Percentiles rank a stretch among this genome's conserved stretches.
These are phyloP conservation scores for Gymnoscopelus microlampas DNA, from an alignment of 2,797 vertebrate genomes.

Conservation along the genomic window DNA sequence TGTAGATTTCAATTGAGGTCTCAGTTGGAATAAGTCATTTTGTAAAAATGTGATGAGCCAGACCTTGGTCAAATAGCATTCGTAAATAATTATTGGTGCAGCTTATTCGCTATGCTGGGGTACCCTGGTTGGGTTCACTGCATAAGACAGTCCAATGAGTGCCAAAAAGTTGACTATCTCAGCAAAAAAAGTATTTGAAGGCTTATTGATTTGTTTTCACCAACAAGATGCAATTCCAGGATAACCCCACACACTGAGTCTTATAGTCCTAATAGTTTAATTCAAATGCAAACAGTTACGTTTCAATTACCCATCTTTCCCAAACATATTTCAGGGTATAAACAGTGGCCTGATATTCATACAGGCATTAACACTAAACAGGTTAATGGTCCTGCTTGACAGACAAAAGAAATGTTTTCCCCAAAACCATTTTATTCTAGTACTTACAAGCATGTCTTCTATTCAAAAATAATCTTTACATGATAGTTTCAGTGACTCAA, in stretches of 20 bases:
- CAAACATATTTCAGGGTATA: too few relatives aligned
- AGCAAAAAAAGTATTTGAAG: too few relatives aligned
- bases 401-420: not conserved
- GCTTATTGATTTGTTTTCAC: too few relatives aligned
- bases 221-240: too few relatives aligned
- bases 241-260: too few relatives aligned
- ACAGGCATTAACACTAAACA: too few relatives aligned
- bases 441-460: not conserved
- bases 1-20: slow-evolving; percentile 19
- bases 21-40: slow-evolving; percentile 6
- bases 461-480: not conserved
- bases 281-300: too few relatives aligned
- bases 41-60: slow-evolving; percentile 16
- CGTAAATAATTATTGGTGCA: slow-evolving; percentile 14
- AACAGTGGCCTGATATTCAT: too few relatives aligned
- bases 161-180: not conserved
- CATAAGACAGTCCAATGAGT: not conserved
- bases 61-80: slow-evolving; percentile 16
- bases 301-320: too few relatives aligned
- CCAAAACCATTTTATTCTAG: not conserved
- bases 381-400: not conserved
- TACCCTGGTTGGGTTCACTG: not conserved
- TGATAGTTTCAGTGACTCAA: slow-evolving; percentile 48
- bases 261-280: too few relatives aligned
- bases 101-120: not conserved